A percentile compares a stretch with the other conserved stretches of the same genome.
Conservation (phyloP, 2,888 invertebrate genomes). For the Ophion obscuratus region DNA sequence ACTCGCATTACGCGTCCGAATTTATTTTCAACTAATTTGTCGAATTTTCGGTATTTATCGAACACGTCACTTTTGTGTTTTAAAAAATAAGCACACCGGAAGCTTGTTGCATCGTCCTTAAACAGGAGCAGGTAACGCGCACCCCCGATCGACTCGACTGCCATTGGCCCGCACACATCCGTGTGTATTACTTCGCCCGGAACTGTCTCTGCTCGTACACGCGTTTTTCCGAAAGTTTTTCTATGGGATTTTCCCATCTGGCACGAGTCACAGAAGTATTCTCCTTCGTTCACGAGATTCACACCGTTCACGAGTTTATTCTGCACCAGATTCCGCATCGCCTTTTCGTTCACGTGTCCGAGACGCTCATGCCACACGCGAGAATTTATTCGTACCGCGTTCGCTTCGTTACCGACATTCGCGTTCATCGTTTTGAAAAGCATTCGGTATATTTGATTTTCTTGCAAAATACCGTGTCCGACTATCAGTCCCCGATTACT, state of each 20-base stretch:
- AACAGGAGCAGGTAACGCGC: too few species aligned
- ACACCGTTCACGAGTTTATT: slow-evolving; percentile 43
- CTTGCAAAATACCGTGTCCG: slow-evolving; percentile 56
- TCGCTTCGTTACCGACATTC: slow-evolving; percentile 31
- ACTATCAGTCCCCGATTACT: slow-evolving; percentile 15
- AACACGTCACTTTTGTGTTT: slow-evolving; percentile 2
- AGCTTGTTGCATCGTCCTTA: too few species aligned
- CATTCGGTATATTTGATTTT: slow-evolving; percentile 59
- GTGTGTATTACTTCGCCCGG: too few species aligned
- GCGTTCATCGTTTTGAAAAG: slow-evolving; percentile 36
- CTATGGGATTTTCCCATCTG: slow-evolving; percentile 70
- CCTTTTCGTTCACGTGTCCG: slow-evolving; percentile 37
- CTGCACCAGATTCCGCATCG: slow-evolving; percentile 34
- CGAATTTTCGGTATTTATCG: background rate
- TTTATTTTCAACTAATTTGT: slow-evolving; percentile 55
- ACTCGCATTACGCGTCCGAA: slow-evolving; percentile 61
- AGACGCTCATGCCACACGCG: slow-evolving; percentile 55
- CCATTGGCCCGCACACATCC: too few species aligned
- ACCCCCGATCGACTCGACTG: too few species aligned
- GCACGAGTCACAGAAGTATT: slow-evolving; percentile 69
- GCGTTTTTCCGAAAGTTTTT: slow-evolving; percentile 33
- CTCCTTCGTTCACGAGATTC: background rate
- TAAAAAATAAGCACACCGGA: background rate
- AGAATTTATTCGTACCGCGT: slow-evolving; percentile 14
- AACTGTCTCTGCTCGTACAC: slow-evolving; percentile 27